phyloP scores from a whole-genome alignment of 2,113 vertebrate genomes.

The Daubentonia madagascariensis region DNA sequence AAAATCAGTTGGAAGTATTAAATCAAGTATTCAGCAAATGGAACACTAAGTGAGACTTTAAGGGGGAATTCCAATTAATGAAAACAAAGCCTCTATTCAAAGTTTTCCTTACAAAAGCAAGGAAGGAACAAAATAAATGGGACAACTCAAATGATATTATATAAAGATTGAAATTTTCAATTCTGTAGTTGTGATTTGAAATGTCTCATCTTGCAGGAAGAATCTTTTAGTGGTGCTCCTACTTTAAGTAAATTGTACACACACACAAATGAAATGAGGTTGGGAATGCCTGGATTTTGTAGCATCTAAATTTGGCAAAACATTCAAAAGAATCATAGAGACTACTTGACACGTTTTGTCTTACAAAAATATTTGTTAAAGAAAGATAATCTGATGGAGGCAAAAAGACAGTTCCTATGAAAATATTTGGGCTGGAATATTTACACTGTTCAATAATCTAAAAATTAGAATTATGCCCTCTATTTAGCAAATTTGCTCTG shows the following conservation, averaged over 20 bases:
- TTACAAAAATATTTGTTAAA: constrained; percentile 18
- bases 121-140: constrained; percentile 8
- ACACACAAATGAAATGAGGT: neutral
- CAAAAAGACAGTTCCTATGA: neutral
- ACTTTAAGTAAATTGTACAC: neutral
- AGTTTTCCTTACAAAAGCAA: neutral
- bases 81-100: neutral
- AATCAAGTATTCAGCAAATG: neutral
- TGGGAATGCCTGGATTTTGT: neutral
- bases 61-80: neutral
- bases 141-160: neutral
- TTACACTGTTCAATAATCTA: neutral
- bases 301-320: constrained; percentile 38
- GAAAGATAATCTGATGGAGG: neutral
- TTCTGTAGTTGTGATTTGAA: constrained; percentile 20
- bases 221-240: neutral
- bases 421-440: constrained; percentile 21
- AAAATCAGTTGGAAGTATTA: neutral
- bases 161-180: neutral
- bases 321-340: constrained; percentile 5
- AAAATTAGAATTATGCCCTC: constrained; percentile 23
- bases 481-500: constrained; percentile 30
- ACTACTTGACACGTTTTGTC: constrained; percentile 14
- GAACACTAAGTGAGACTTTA: neutral
- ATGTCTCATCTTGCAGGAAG: neutral